Base-by-base conservation (phyloP, 2,113 vertebrate genomes). In the Synodontis membranacea region DNA sequence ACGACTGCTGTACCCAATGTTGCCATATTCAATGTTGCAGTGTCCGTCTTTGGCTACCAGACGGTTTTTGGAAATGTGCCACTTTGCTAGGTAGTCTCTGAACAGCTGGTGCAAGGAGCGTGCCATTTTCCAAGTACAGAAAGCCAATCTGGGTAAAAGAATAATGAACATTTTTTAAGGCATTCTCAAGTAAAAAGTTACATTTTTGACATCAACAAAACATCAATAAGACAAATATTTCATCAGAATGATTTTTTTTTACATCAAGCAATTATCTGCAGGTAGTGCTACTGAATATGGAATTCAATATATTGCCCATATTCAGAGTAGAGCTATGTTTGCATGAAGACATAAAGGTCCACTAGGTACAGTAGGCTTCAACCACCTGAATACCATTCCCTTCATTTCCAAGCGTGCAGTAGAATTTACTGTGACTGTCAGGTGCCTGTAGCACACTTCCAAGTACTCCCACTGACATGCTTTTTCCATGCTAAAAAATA, bases 21-120 rank as follows among this genome's bases (percentile, higher is more conserved):
- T 79, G 31, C 76, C 76, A 79, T 79, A 79, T 79, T 79, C 76
- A 54, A 79, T 56, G 76, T 79, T 54, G 76, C 76, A 79, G 28
- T 37, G 76, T 12, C 76, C 76, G 5, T 79, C 76, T 54, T 79
- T 79, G 31, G 15, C 2, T 79, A 79, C 76, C 17, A 79, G 9
- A 25, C 76, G 76, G 19, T 39, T 80, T 80, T 80, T 80, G 52
- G n/a, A n/a, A 21, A 70, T 21, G 44, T 25, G 52, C 52, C 52
- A 58, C 5, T 80, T 80, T 56, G 10, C 9, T 14, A 80, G 21
- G 34, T 56, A 79, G 19, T 39, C 52, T 80, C 50, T 56, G 34
- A 80, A 58, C 11, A 58, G 25, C 52, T 80, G 78, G 0, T 80
- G 78, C 14, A 58, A 58, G 78, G 21, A 58, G 10, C 11, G 76